Evolutionary conservation across 92 coral and sea anemone genomes (phyloP).

Genomic region (Zoanthus gigantus): DNA sequence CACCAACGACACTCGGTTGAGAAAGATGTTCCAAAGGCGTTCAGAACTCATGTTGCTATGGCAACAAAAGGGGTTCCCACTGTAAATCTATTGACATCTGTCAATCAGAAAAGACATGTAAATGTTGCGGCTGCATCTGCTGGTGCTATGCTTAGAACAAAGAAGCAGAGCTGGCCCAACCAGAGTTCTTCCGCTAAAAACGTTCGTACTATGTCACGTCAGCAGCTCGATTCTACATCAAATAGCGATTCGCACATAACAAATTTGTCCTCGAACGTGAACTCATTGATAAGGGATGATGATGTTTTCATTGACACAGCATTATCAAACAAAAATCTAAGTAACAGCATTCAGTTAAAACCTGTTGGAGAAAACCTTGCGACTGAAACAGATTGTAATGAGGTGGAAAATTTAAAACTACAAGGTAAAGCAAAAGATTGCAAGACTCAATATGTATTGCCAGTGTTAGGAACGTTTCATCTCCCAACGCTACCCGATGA

Average conservation of each 20-base stretch:
- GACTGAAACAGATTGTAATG: conserved; percentile 18
- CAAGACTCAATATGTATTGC: conserved; percentile 63
- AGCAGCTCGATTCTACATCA: conserved; percentile 1
- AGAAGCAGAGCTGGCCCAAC: conserved; percentile 68
- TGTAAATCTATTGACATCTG: conserved; percentile 77
- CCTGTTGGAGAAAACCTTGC: background rate
- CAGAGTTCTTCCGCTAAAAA: conserved; percentile 50
- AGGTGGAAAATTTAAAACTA: conserved; percentile 26
- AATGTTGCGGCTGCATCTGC: conserved; percentile 84
- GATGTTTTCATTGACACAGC: background rate
- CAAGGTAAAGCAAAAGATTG: conserved; percentile 28
- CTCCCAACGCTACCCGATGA: conserved; percentile 77
- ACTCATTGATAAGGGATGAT: background rate
- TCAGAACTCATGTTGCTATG: conserved; percentile 79
- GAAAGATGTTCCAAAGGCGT: conserved; percentile 73
- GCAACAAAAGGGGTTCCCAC: conserved; percentile 93
- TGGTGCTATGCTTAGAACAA: conserved; percentile 48
- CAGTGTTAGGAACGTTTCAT: conserved; percentile 56
- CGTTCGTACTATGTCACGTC: conserved; percentile 23
- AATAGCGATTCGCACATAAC: conserved; percentile 21
- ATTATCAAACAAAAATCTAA: background rate
- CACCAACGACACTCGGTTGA: conserved; percentile 87
- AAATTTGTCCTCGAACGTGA: conserved; percentile 15
- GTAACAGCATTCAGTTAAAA: background rate
- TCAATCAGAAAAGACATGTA: conserved; percentile 76